phyloP scores from a whole-genome alignment of 2,113 vertebrate genomes.

The Mus pahari region DNA sequence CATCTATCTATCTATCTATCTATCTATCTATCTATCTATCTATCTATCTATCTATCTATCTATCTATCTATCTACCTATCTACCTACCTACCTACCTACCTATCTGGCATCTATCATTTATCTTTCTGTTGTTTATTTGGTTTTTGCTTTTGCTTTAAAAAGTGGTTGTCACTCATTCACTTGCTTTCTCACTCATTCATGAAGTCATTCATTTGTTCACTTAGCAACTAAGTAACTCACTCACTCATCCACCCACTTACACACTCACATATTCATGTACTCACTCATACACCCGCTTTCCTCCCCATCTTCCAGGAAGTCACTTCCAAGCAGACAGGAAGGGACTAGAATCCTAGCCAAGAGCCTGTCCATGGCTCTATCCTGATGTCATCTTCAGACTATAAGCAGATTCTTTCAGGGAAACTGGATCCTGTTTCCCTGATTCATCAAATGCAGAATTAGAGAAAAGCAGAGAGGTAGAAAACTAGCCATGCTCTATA shows the following conservation, averaged over 20 bases:
- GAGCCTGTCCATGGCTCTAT: neutral
- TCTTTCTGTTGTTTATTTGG: neutral
- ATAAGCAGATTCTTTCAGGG: neutral
- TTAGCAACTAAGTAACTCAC: neutral
- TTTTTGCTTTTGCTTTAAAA: neutral
- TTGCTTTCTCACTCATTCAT: neutral
- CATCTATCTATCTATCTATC: neutral
- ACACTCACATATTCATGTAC: neutral
- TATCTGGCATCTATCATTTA: neutral
- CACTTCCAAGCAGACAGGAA: neutral
- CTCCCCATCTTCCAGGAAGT: neutral
- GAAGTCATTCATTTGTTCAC: neutral
- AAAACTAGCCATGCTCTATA: rapidly evolving
- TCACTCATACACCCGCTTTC: too few species aligned
- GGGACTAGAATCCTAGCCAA: too few species aligned
- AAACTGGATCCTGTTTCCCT: neutral
- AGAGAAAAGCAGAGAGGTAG: rapidly evolving
- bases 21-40: neutral
- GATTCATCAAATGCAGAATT: neutral
- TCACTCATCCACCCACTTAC: neutral
- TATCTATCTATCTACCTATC: neutral
- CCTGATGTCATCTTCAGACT: neutral
- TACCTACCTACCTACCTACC: neutral
- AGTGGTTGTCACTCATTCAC: neutral
- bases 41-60: neutral